Percentiles rank a stretch among this genome's conserved stretches.
Conservation (phyloP, 2,888 invertebrate genomes). For the Psococerastis gibbosa region DNA sequence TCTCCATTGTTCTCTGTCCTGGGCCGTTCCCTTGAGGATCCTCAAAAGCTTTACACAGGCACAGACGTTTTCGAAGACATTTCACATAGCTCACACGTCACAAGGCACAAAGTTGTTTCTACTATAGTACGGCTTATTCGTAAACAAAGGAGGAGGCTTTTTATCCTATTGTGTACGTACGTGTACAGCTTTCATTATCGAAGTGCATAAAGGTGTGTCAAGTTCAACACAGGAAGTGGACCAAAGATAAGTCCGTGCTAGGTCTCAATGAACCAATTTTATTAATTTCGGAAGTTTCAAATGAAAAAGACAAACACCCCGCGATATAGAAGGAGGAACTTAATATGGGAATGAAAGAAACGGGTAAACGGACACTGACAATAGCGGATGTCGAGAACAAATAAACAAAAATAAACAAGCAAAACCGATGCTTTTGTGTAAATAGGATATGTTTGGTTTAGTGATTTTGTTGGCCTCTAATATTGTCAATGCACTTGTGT, state of each 20-base stretch:
- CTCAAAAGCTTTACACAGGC: no score
- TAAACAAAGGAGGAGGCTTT: background rate
- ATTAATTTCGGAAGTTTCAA: slow-evolving; percentile 10
- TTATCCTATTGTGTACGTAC: no score
- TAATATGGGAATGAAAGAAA: background rate
- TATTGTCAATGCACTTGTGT: slow-evolving; percentile 11
- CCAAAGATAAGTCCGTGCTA: background rate
- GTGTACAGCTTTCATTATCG: no score
- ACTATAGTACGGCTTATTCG: no score
- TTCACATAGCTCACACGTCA: no score
- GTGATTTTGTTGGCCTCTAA: slow-evolving; percentile 8
- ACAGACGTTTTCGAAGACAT: no score
- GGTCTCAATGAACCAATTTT: slow-evolving; percentile 2
- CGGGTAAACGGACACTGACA: slow-evolving; percentile 4
- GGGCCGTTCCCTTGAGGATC: no score
- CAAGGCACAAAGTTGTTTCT: no score
- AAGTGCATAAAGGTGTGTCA: background rate
- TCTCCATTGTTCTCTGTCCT: no score
- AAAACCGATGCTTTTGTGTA: slow-evolving; percentile 8
- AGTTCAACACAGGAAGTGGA: background rate
- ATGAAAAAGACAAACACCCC: slow-evolving; percentile 6
- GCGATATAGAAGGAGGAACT: slow-evolving; percentile 8
- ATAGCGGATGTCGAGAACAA: slow-evolving; percentile 9
- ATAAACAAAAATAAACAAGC: slow-evolving; percentile 9
- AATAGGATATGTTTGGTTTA: slow-evolving; percentile 7